These are phyloP conservation scores for Apis laboriosa DNA, from an alignment of 1,140 invertebrate genomes.

Conservation along the genomic window DNA sequence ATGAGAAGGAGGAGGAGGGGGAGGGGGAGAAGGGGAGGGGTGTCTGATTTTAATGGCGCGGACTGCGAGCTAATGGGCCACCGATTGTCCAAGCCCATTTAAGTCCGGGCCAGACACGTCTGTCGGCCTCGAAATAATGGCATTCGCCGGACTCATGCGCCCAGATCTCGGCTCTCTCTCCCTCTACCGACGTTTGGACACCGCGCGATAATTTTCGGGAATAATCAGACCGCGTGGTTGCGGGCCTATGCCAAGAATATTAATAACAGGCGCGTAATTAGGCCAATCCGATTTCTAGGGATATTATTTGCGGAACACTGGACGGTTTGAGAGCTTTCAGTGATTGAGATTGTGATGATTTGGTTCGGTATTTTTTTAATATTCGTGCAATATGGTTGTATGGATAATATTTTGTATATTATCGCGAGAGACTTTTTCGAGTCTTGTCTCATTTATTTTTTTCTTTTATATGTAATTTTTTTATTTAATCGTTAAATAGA, in stretches of 20 bases:
- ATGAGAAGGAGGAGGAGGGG: no score
- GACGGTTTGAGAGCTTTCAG: no score
- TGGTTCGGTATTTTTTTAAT: no score
- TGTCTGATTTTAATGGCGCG: conserved; percentile 77
- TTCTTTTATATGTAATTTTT: no score
- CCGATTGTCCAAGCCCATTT: conserved; percentile 72
- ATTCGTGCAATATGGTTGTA: no score
- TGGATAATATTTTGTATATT: no score
- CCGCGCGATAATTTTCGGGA: conserved; percentile 54
- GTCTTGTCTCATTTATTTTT: no score
- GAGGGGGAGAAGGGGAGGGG: conserved; percentile 25
- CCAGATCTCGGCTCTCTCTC: conserved; percentile 37
- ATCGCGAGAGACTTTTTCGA: no score
- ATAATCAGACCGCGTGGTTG: conserved; percentile 42
- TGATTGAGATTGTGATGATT: no score
- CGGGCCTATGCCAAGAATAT: conserved; percentile 54
- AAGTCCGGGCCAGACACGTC: conserved; percentile 64
- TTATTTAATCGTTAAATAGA: no score
- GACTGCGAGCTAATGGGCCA: conserved; percentile 71
- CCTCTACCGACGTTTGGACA: conserved; percentile 25
- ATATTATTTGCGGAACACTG: background rate
- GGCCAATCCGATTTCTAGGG: conserved; percentile 21
- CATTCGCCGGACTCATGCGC: conserved; percentile 42
- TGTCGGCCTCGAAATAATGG: conserved; percentile 64
- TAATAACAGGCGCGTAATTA: conserved; percentile 55